A percentile compares a stretch with the other conserved stretches of the same genome.
Evolutionary conservation across 2,113 vertebrate species (phyloP).

Genomic region (Hepsetus odoe): DNA sequence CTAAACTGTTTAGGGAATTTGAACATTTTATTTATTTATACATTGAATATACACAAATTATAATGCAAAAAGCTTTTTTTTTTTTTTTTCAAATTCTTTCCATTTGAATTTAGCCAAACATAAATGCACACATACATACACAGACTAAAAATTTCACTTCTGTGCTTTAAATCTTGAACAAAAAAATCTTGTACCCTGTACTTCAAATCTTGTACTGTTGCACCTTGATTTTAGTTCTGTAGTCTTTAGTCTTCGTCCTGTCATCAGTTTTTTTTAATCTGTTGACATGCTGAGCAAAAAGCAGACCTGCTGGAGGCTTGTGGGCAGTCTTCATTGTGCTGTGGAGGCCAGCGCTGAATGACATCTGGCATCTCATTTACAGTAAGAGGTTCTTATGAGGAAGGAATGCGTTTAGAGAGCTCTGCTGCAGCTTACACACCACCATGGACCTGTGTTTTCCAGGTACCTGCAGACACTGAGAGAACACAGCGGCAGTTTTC

Average conservation of each 20-base stretch:
- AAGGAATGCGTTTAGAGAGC: slow-evolving; percentile 44
- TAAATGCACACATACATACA: too few species aligned
- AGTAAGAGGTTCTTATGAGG: slow-evolving; percentile 21
- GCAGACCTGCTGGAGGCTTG: neutral
- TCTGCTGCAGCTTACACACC: neutral
- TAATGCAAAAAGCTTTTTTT: too few species aligned
- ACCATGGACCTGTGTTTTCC: neutral
- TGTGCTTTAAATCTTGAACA: neutral
- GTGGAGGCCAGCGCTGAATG: neutral
- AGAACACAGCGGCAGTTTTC: neutral
- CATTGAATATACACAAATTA: too few species aligned
- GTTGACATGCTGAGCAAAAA: neutral
- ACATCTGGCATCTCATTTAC: slow-evolving; percentile 44
- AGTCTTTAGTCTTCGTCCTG: neutral
- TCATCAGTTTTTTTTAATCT: slow-evolving; percentile 1
- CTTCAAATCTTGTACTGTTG: neutral
- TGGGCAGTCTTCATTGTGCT: neutral
- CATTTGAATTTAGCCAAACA: too few species aligned
- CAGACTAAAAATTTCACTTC: neutral
- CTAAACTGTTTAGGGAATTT: too few species aligned
- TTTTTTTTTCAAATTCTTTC: too few species aligned
- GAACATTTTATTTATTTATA: too few species aligned
- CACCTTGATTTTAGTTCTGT: slow-evolving; percentile 10
- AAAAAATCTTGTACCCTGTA: too few species aligned
- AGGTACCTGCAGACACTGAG: neutral